phyloP scores from a whole-genome alignment of 2,113 vertebrate species.

The Salminus brasiliensis region DNA sequence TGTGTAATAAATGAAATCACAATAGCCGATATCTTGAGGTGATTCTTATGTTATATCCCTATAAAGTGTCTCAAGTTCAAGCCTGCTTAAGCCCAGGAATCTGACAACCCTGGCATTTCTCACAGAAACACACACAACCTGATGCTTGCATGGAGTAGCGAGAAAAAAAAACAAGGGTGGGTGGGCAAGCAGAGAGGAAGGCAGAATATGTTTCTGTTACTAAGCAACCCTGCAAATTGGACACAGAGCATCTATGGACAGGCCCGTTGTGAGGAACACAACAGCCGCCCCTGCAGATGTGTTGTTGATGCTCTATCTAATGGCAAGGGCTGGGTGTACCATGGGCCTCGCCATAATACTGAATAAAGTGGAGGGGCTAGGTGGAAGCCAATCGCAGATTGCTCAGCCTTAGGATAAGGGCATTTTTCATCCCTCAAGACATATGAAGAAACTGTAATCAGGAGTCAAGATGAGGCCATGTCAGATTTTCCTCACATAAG shows the following conservation, averaged over 20 bases:
- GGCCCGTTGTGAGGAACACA: constrained; percentile 31
- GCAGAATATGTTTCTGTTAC: constrained; percentile 51
- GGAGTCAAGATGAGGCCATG: constrained; percentile 35
- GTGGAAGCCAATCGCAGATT: constrained; percentile 16
- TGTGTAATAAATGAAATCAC: not conserved
- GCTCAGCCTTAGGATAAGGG: constrained; percentile 11
- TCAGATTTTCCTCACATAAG: constrained; percentile 5
- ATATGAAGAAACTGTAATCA: constrained; percentile 36
- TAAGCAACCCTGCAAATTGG: constrained; percentile 48
- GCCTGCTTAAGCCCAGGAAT: constrained; percentile 18
- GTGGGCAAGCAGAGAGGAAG: constrained; percentile 22
- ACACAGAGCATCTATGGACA: constrained; percentile 35
- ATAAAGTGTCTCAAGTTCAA: not conserved
- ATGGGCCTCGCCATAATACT: constrained; percentile 12
- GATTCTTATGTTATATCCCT: not conserved
- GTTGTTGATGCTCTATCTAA: constrained; percentile 29
- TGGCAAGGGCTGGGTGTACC: constrained; percentile 7
- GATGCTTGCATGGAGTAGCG: constrained; percentile 20
- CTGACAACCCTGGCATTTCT: constrained; percentile 21
- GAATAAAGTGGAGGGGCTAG: constrained; percentile 30
- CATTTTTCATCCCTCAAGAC: constrained; percentile 31
- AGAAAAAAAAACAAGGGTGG: constrained; percentile 14
- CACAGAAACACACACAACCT: constrained; percentile 29
- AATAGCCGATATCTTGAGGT: not conserved
- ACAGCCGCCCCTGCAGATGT: constrained; percentile 7